These are phyloP conservation scores for Adelges cooleyi DNA, from an alignment of 1,140 invertebrate species.

Conservation along the genomic window DNA sequence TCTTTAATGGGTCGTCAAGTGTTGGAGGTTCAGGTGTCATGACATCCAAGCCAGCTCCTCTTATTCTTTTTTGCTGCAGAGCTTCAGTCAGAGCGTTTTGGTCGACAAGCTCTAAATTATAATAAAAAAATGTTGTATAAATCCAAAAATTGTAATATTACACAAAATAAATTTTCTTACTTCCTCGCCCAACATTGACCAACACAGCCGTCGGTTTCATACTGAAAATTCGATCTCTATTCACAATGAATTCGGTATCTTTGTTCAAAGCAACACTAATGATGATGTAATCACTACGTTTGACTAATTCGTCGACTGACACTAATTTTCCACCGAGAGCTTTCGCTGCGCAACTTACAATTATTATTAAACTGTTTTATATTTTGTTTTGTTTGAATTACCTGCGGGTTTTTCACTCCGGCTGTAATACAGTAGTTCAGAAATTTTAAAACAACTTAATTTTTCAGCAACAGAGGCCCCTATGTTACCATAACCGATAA, in stretches of 20 bases:
- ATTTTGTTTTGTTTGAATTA: not conserved
- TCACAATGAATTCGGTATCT: conserved; percentile 66
- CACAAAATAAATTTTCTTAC: conserved; percentile 31
- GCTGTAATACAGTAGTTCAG: conserved; percentile 60
- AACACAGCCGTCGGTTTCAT: conserved; percentile 79
- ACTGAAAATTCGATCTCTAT: conserved; percentile 55
- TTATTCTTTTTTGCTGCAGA: conserved; percentile 56
- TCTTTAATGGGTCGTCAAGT: conserved; percentile 60
- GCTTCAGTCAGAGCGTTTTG: conserved; percentile 65
- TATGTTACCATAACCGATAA: conserved; percentile 77
- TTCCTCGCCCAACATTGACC: conserved; percentile 71
- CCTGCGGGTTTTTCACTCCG: conserved; percentile 46
- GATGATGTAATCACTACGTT: conserved; percentile 69
- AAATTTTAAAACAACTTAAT: conserved; percentile 59
- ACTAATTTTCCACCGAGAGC: conserved; percentile 15
- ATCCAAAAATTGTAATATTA: no score
- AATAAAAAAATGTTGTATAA: not conserved
- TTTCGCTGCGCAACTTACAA: no score
- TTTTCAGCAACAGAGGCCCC: conserved; percentile 60
- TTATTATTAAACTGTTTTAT: not conserved
- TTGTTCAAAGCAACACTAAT: conserved; percentile 56
- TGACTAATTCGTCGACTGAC: conserved; percentile 43
- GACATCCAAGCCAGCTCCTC: conserved; percentile 82
- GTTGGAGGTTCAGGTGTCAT: conserved; percentile 84
- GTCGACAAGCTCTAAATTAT: conserved; percentile 38